Base-by-base conservation (phyloP, 2,797 vertebrate species). In the Chelmon rostratus region DNA sequence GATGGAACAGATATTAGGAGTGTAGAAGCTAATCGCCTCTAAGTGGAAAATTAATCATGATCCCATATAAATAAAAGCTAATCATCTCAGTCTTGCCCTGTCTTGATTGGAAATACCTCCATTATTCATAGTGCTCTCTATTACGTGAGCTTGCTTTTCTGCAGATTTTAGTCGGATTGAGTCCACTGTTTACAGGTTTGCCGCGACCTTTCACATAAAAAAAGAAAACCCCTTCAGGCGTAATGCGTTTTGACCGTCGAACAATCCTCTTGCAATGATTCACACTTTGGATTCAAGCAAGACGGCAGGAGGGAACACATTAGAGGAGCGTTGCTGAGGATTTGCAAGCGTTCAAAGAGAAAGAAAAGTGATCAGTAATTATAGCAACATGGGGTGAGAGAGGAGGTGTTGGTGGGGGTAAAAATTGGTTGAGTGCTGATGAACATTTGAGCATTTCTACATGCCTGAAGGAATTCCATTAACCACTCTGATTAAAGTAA, bases 401-500 rank as follows among this genome's bases (percentile, higher is more conserved):
- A 73, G 53, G 74, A 87, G 86, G 79, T 15, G 74, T 40, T 23
- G 21, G 21, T 42, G 68, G 67, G 76, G 68, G 76, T 61, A 62
- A 77, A 86, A 85, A 80, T 37, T 81, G 82, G 82, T 79, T 87
- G 86, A 89, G 67, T 86, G 88, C 92, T 94, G 94, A 95, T 94
- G 92, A 95, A 92, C 91, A 90, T 93, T 94, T 91, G 90, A 93
- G 89, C 89, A 90, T 91, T 93, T 89, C 88, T 94, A 88, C 93
- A 94, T 94, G 94, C 94, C 94, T 94, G 92, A 88, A 93, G 91
- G 91, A 94, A 93, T 95, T 94, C 93, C 93, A 95, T 95, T 95
- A 96, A 95, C 92, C 91, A 94, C 91, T 94, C 90, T 94, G 94
- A 96, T 96, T 96, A 95, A 95, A 94, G 94, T 91, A 95, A 96